phyloP scores from a whole-genome alignment of 2,113 vertebrate species.

The Coracopsis vasa region DNA sequence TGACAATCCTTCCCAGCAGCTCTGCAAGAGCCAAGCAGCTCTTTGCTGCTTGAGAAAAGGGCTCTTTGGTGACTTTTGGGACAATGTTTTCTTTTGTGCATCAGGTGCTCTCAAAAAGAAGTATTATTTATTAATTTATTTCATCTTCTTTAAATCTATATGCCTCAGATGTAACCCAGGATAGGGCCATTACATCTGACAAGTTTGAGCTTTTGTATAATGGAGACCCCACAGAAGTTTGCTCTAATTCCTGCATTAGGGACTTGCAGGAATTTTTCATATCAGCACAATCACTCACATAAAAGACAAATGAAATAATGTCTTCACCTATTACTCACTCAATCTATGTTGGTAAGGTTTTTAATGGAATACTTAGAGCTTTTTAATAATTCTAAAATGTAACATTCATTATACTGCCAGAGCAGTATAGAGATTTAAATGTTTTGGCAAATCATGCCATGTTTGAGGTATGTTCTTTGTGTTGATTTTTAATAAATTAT shows the following conservation, averaged over 20 bases:
- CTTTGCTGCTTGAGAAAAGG: background rate
- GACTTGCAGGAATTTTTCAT: background rate
- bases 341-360: background rate
- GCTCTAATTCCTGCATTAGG: background rate
- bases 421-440: background rate
- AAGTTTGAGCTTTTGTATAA: background rate
- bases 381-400: background rate
- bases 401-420: background rate
- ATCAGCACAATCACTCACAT: background rate
- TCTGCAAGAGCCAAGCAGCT: background rate
- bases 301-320: background rate
- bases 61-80: background rate
- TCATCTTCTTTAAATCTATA: background rate
- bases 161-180: background rate
- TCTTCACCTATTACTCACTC: background rate
- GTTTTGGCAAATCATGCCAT: background rate
- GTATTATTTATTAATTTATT: slow-evolving; percentile 3
- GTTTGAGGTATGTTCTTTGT: background rate
- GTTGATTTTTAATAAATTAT: background rate
- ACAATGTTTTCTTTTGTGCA: background rate
- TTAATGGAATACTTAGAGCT: background rate
- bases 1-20: background rate
- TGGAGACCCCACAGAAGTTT: background rate
- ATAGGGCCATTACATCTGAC: background rate
- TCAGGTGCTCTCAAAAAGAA: background rate